Evolutionary conservation across 2,113 vertebrate species (phyloP), one percentile per base, ranked within the genome.

Genomic region (Riparia riparia): DNA sequence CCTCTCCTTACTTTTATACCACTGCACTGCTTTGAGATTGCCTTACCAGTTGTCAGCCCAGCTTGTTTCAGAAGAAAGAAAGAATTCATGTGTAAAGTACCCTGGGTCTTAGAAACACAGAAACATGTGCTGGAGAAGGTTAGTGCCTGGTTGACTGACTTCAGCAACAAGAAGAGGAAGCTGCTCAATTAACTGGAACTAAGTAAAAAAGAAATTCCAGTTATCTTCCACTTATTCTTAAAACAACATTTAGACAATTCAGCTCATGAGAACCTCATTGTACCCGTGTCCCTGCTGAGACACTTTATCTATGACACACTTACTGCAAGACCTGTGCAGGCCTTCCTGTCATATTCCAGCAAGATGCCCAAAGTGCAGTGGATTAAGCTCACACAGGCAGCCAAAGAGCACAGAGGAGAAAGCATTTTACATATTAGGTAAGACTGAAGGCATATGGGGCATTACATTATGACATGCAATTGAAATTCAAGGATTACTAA

Each of bases 31-130:
- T 84, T 82, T 63, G 89, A 45, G 61, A 68, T 44, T 82, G 69
- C 81, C 81, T 93, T 94, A 81, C 45, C 85, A 96, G 92, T 92
- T 96, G 86, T 94, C 95, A 97, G 82, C 60, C 72, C 65, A 92
- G 81, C 80, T 93, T 85, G 78, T 95, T 95, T 72, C 77, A 91
- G 51, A 96, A 89, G 77, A 84, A 97, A 93, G 63, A 37, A 94
- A 34, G 53, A 91, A 96, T 97, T 96, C 90, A 90, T 86, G 86
- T 96, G 87, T 96, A 63, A 97, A 97, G 82, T 91, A 93, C 25
- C 56, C 65, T 64, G 37, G 53, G 81, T 87, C 93, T 97, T 73
- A 65, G 80, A 90, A 96, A 95, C 68, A 95, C 8, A 94, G 86
- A 87, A 95, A 86, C 89, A 92, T 76, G 66, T 74, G 72, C 84